phyloP scores from a whole-genome alignment of 2,888 invertebrate species.

The Coronaproctus castanopsis region DNA sequence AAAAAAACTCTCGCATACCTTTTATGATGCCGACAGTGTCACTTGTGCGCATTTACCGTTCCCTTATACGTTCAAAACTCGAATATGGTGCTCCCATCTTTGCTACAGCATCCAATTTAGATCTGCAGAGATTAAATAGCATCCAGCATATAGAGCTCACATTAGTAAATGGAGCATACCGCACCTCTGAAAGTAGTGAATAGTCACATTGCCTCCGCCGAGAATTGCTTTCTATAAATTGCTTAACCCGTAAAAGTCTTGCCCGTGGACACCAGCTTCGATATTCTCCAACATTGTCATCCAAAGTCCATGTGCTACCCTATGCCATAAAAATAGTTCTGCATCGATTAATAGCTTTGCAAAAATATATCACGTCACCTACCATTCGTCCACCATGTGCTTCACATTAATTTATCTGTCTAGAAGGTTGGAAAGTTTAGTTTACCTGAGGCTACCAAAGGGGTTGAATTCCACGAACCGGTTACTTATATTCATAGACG shows the following conservation, averaged over 20 bases:
- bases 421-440: neutral
- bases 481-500: neutral
- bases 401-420: neutral
- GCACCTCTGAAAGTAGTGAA: neutral
- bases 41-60: too few relatives aligned
- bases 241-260: neutral
- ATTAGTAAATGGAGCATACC: neutral
- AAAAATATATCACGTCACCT: neutral
- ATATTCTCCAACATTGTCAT: neutral
- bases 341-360: neutral
- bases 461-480: neutral
- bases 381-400: neutral
- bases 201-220: neutral
- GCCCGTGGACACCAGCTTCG: too few relatives aligned
- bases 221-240: neutral
- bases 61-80: neutral
- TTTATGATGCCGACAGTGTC: neutral
- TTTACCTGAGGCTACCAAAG: neutral
- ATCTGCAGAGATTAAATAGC: neutral
- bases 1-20: neutral
- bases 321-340: neutral
- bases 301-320: neutral
- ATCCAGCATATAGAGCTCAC: neutral
- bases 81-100: neutral
- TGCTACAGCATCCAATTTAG: neutral